Conservation (phyloP, 2,888 invertebrate species). For the Tetanocera ferruginea region DNA sequence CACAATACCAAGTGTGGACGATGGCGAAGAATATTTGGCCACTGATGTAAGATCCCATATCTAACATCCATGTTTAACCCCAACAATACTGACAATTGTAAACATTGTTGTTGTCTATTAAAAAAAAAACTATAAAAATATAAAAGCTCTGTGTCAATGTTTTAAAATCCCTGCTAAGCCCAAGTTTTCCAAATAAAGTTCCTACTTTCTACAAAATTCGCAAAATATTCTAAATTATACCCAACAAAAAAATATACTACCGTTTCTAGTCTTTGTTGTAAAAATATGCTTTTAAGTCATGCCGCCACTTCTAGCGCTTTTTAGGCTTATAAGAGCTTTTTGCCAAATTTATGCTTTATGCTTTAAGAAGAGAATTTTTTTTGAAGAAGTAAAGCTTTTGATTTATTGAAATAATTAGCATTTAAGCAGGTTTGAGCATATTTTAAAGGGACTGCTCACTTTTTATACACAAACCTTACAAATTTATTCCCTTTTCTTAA, state of each 20-base stretch:
- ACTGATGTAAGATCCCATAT: constrained; percentile 81
- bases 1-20: constrained; percentile 91
- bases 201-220: neutral
- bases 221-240: neutral
- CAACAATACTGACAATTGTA: neutral
- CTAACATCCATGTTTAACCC: neutral
- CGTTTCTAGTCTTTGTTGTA: neutral
- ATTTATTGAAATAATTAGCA: neutral
- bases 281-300: neutral
- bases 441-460: neutral
- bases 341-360: neutral
- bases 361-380: neutral
- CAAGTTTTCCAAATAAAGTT: neutral
- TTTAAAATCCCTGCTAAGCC: too few species aligned
- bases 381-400: neutral
- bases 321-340: neutral
- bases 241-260: neutral
- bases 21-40: constrained; percentile 86
- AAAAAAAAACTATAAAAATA: too few species aligned
- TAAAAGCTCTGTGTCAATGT: too few species aligned
- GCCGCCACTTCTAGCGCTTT: too few species aligned
- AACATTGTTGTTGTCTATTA: neutral
- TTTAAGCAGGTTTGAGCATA: neutral
- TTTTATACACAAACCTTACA: constrained; percentile 21
- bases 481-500: neutral